Percentiles rank a stretch among this genome's conserved stretches.
phyloP scores from a whole-genome alignment of 2,113 vertebrate species.

The Athene cunicularia region DNA sequence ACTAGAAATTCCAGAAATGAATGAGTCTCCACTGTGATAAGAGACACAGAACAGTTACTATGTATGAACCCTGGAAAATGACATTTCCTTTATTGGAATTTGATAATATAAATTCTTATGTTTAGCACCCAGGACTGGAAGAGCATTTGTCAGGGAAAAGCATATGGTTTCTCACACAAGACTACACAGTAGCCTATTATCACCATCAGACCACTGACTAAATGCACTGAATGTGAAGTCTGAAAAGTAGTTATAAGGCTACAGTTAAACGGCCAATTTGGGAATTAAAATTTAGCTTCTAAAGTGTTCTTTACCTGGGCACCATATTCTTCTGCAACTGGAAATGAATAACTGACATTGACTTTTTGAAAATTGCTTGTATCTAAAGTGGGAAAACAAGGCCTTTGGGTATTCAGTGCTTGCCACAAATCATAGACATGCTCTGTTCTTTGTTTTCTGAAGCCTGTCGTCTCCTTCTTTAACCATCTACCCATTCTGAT shows the following conservation, averaged over 20 bases:
- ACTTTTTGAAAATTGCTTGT: neutral
- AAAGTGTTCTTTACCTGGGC: neutral
- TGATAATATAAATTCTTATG: neutral
- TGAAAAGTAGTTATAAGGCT: neutral
- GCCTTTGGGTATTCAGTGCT: neutral
- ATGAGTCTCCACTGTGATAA: neutral
- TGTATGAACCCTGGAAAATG: neutral
- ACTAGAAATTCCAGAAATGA: neutral
- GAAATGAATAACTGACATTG: neutral
- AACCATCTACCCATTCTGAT: neutral
- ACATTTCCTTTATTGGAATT: neutral
- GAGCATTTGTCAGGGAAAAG: neutral
- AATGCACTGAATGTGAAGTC: neutral
- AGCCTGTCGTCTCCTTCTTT: neutral
- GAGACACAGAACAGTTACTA: neutral
- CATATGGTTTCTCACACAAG: neutral
- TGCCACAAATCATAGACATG: neutral
- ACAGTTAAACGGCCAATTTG: neutral
- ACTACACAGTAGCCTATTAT: neutral
- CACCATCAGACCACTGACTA: neutral
- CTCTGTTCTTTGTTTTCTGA: neutral
- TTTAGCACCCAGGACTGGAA: neutral
- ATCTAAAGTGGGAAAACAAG: neutral
- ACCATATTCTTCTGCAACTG: neutral
- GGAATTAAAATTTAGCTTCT: neutral